phyloP scores from a whole-genome alignment of 2,888 invertebrate species.

The Protodeltote pygarga region DNA sequence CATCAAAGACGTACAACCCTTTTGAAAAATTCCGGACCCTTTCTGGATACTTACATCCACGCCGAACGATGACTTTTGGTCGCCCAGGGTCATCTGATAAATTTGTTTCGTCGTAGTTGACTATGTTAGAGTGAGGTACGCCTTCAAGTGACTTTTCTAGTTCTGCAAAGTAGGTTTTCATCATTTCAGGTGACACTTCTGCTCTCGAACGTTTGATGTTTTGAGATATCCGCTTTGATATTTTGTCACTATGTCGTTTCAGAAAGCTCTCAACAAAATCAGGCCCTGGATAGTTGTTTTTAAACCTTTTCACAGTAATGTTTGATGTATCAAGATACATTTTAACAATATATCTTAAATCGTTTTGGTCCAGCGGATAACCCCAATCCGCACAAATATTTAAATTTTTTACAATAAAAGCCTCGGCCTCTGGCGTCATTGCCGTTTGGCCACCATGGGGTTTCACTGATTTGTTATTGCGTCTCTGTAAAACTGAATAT shows the following conservation, averaged over 20 bases:
- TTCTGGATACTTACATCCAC: slow-evolving; percentile 55
- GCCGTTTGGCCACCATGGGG: slow-evolving; percentile 1
- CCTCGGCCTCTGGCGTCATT: slow-evolving; percentile 10
- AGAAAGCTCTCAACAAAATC: slow-evolving; percentile 9
- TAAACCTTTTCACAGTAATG: slow-evolving; percentile 7
- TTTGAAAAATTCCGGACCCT: slow-evolving; percentile 10
- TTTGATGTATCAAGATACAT: slow-evolving; percentile 15
- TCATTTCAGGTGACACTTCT: background rate
- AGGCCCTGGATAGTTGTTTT: slow-evolving; percentile 16
- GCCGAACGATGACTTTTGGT: slow-evolving; percentile 37
- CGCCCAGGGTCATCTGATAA: slow-evolving; percentile 23
- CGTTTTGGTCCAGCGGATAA: slow-evolving; percentile 6
- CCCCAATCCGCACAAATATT: slow-evolving; percentile 5
- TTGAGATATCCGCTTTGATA: slow-evolving; percentile 1
- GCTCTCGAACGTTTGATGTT: slow-evolving; percentile 7
- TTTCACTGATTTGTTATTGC: slow-evolving; percentile 2
- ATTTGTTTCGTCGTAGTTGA: slow-evolving; percentile 25
- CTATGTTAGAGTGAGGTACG: slow-evolving; percentile 2
- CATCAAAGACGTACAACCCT: slow-evolving; percentile 56
- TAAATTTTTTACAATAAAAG: slow-evolving; percentile 3
- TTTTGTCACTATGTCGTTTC: slow-evolving; percentile 5
- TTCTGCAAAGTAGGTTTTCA: slow-evolving; percentile 6
- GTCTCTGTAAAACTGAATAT: slow-evolving; percentile 10
- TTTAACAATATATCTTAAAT: slow-evolving; percentile 17
- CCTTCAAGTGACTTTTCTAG: background rate